Evolutionary conservation across 1,140 invertebrate species (phyloP).

Genomic region (Lucilia sericata): DNA sequence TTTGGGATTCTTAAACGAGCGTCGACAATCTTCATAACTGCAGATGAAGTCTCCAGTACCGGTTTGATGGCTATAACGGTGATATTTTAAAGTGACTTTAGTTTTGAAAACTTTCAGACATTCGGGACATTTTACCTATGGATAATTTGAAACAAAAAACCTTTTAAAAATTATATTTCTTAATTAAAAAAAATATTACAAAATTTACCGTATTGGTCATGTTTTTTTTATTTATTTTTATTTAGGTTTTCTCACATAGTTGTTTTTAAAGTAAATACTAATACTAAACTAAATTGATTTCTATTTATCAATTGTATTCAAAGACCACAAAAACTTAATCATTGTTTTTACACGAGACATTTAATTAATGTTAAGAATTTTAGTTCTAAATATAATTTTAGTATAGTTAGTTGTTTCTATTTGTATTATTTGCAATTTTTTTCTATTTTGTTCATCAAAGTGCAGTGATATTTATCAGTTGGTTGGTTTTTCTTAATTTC

Average conservation of each 20-base stretch:
- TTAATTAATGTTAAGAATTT: neutral
- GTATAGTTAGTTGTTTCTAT: neutral
- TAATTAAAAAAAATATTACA: neutral
- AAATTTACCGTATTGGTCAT: constrained; percentile 12
- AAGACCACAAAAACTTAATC: neutral
- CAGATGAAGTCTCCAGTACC: neutral
- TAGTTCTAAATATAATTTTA: constrained; percentile 20
- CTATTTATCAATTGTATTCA: neutral
- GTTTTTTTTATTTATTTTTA: neutral
- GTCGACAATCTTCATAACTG: neutral
- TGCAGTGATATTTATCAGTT: constrained; percentile 13
- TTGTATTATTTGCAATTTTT: neutral
- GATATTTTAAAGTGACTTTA: neutral
- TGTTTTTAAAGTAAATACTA: neutral
- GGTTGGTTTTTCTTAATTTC: neutral
- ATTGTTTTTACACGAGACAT: neutral
- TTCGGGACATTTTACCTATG: neutral
- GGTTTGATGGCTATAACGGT: neutral
- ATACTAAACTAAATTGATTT: constrained; percentile 13
- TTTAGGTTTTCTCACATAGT: neutral
- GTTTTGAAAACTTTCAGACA: neutral
- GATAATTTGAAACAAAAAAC: neutral
- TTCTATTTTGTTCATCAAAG: neutral
- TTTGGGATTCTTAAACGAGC: constrained; percentile 33
- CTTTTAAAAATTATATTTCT: neutral